phyloP scores from a whole-genome alignment of 2,113 vertebrate genomes.

The Perognathus longimembris region DNA sequence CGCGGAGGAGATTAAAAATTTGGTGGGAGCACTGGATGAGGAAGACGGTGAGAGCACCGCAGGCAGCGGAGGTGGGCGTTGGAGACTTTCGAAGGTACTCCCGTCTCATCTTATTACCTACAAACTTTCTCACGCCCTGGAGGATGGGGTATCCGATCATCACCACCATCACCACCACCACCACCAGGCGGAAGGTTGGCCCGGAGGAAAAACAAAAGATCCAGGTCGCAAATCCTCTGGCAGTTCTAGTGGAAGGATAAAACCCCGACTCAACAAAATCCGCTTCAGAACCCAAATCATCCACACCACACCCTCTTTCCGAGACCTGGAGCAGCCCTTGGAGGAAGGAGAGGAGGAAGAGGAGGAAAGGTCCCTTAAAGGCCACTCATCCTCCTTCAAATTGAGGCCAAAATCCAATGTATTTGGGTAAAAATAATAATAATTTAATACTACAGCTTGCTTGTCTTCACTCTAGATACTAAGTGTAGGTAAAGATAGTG shows the following conservation, averaged over 20 bases:
- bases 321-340: slow-evolving; percentile 76
- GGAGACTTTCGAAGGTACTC: slow-evolving; percentile 92
- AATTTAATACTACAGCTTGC: not conserved
- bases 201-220: slow-evolving; percentile 85
- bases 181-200: slow-evolving; percentile 76
- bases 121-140: slow-evolving; percentile 86
- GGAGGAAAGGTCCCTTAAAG: slow-evolving; percentile 87
- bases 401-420: slow-evolving; percentile 95
- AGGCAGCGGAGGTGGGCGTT: slow-evolving; percentile 85
- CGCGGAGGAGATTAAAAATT: slow-evolving; percentile 88
- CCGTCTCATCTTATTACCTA: slow-evolving; percentile 91
- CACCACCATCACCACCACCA: slow-evolving; percentile 78
- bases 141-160: slow-evolving; percentile 74
- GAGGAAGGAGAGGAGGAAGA: slow-evolving; percentile 89
- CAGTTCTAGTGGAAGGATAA: slow-evolving; percentile 88
- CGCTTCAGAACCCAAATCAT: slow-evolving; percentile 95
- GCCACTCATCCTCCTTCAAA: slow-evolving; percentile 85
- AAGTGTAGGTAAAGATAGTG: slow-evolving; percentile 24
- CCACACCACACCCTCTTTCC: slow-evolving; percentile 92
- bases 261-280: slow-evolving; percentile 93
- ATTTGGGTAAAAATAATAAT: slow-evolving; percentile 90
- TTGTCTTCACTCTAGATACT: slow-evolving; percentile 29
- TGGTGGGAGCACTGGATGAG: slow-evolving; percentile 88
- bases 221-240: slow-evolving; percentile 90
- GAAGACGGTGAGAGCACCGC: slow-evolving; percentile 69